A percentile compares a stretch with the other conserved stretches of the same genome.
Conservation (phyloP, 2,888 invertebrate species). For the Papilio gigon region DNA sequence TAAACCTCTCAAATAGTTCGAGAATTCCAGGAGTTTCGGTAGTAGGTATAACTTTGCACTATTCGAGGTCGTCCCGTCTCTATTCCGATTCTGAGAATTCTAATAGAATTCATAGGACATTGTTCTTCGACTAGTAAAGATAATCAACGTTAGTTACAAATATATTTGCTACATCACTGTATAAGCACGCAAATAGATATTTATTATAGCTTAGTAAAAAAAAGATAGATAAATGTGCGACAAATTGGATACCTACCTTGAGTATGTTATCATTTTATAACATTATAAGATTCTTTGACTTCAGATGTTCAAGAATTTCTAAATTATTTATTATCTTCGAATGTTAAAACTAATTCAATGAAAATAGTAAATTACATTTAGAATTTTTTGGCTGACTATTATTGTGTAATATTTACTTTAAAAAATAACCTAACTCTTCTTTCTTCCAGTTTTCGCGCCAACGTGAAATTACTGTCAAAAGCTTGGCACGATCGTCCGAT, state of each 20-base stretch:
- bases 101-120: conserved; percentile 1
- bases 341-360: too few species aligned
- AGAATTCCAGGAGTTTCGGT: background rate
- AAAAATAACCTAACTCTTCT: background rate
- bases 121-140: background rate
- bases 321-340: too few species aligned
- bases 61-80: background rate
- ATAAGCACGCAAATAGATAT: background rate
- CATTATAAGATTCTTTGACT: too few species aligned
- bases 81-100: background rate
- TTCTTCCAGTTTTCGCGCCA: conserved; percentile 67
- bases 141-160: background rate
- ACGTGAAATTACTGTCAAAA: conserved; percentile 74
- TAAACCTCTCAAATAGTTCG: background rate
- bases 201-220: too few species aligned
- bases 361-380: too few species aligned
- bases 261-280: too few species aligned
- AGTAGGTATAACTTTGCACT: too few species aligned
- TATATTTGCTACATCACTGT: background rate
- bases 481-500: conserved; percentile 84
- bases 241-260: too few species aligned
- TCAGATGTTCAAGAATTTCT: too few species aligned
- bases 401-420: too few species aligned
- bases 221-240: too few species aligned
- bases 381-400: too few species aligned